Conservation (phyloP, 2,888 invertebrate genomes). For the Hirtodrosophila histrioides region DNA sequence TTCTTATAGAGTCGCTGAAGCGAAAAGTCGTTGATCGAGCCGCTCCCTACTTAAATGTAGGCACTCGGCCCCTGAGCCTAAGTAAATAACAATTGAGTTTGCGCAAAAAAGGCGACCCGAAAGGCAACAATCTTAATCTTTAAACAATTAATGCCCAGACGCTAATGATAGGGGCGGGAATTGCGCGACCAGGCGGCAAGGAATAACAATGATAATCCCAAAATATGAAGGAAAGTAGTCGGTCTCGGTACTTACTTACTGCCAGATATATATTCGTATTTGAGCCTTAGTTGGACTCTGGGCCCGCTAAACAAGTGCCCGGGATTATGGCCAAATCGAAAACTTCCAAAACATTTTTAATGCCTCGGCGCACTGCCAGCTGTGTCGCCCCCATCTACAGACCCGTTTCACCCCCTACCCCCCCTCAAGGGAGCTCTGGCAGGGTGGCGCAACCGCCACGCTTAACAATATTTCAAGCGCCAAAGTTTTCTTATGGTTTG, state of each 20-base stretch:
- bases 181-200: slow-evolving; percentile 13
- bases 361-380: slow-evolving; percentile 59
- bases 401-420: not conserved
- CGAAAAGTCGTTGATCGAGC: slow-evolving; percentile 65
- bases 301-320: slow-evolving; percentile 50
- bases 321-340: slow-evolving; percentile 62
- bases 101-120: slow-evolving; percentile 26
- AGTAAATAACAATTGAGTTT: slow-evolving; percentile 66
- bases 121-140: slow-evolving; percentile 73
- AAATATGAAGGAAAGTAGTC: slow-evolving; percentile 38
- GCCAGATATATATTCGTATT: slow-evolving; percentile 11
- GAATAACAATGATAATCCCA: slow-evolving; percentile 64
- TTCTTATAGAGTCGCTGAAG: slow-evolving; percentile 45
- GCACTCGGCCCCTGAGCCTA: slow-evolving; percentile 47
- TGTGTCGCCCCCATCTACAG: slow-evolving; percentile 31
- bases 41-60: slow-evolving; percentile 19
- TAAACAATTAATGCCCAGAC: slow-evolving; percentile 61
- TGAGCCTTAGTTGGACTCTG: slow-evolving; percentile 31
- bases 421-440: slow-evolving; percentile 5
- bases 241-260: slow-evolving; percentile 33
- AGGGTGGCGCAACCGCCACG: slow-evolving; percentile 28
- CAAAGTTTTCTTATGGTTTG: slow-evolving; percentile 61
- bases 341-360: slow-evolving; percentile 60
- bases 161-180: slow-evolving; percentile 70
- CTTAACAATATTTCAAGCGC: slow-evolving; percentile 75